A percentile compares a stretch with the other conserved stretches of the same genome.
Conservation (phyloP, 1,140 invertebrate species). For the Drosophila nigrodunni region DNA sequence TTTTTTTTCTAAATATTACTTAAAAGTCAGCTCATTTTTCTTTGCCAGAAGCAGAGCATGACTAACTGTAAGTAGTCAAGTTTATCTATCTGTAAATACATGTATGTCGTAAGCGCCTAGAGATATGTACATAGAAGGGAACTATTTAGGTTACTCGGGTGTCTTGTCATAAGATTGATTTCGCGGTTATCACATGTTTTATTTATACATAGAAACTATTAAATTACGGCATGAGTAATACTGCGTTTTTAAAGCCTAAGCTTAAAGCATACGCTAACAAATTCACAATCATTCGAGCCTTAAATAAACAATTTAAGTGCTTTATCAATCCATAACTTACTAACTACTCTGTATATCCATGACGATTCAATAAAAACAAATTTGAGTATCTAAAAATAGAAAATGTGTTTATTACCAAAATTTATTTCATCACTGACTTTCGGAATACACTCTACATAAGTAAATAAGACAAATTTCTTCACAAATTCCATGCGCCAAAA, state of each 20-base stretch:
- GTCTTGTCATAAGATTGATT: not conserved
- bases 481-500: too few species aligned
- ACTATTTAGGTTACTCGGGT: not conserved
- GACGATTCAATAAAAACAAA: constrained; percentile 3
- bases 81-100: too few species aligned
- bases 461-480: too few species aligned
- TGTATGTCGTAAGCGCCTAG: not conserved
- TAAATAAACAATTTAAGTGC: constrained; percentile 18
- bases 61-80: too few species aligned
- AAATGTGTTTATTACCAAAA: constrained; percentile 3
- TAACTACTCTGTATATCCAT: constrained; percentile 10
- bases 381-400: not conserved
- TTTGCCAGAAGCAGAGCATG: too few species aligned
- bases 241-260: not conserved
- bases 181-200: not conserved
- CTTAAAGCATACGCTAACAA: constrained; percentile 6
- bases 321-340: constrained; percentile 10
- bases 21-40: too few species aligned
- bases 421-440: not conserved
- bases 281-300: not conserved
- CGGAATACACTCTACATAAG: not conserved
- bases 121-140: too few species aligned
- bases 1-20: too few species aligned
- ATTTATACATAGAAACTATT: not conserved
- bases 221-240: constrained; percentile 5